phyloP scores from a whole-genome alignment of 2,888 invertebrate species.

The Archaeoteleia sp. region DNA sequence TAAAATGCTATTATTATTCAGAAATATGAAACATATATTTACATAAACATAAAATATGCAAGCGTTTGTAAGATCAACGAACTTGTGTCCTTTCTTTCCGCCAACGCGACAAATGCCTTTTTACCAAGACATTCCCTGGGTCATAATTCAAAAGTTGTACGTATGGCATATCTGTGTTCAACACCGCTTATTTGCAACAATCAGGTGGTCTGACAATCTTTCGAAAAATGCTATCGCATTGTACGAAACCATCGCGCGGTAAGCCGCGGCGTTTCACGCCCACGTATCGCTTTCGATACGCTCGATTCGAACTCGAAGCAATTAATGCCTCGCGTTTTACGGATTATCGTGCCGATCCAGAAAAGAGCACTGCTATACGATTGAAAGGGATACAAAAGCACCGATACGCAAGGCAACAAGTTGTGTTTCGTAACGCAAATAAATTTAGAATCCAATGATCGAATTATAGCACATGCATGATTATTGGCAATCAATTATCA shows the following conservation, averaged over 20 bases:
- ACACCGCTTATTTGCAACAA: too few relatives aligned
- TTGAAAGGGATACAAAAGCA: conserved; percentile 17
- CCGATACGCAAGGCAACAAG: not conserved
- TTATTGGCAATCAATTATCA: conserved; percentile 29
- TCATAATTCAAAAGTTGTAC: conserved; percentile 3
- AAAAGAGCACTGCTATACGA: too few relatives aligned
- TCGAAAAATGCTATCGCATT: conserved; percentile 2
- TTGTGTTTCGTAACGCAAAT: conserved; percentile 28
- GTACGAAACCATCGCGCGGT: conserved; percentile 8
- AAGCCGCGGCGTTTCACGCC: conserved; percentile 35
- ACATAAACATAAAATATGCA: not conserved
- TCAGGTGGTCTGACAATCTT: too few relatives aligned
- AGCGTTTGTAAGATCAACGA: conserved; percentile 10
- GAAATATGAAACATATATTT: conserved; percentile 1
- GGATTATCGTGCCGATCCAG: conserved; percentile 10
- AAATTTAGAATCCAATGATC: conserved; percentile 15
- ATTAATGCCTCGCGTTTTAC: conserved; percentile 29
- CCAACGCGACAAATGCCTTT: conserved; percentile 9
- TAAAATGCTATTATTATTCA: too few relatives aligned
- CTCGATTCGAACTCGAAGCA: conserved; percentile 18
- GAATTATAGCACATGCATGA: too few relatives aligned
- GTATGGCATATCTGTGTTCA: too few relatives aligned
- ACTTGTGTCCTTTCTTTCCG: conserved; percentile 9
- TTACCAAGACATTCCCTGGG: conserved; percentile 15
- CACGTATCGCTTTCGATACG: conserved; percentile 39